Percentiles rank a stretch among this genome's conserved stretches.
Evolutionary conservation across 2,113 vertebrate species (phyloP).

Genomic region (Tringa solitaria): DNA sequence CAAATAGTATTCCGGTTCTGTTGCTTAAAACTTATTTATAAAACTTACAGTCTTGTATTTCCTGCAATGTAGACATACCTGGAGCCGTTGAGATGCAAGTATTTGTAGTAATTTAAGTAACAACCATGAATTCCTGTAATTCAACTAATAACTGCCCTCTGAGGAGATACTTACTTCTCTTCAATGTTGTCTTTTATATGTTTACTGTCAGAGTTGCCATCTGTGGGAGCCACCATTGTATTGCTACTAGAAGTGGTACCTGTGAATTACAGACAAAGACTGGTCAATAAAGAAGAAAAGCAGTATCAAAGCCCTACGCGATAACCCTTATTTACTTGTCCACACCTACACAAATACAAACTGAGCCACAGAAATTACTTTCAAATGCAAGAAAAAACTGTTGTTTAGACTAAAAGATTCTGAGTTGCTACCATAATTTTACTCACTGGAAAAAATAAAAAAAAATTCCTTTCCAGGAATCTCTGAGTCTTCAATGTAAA

Average conservation of each 20-base stretch:
- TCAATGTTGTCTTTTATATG: slow-evolving; percentile 89
- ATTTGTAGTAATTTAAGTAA: neutral
- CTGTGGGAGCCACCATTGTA: slow-evolving; percentile 95
- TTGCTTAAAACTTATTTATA: neutral
- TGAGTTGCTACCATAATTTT: neutral
- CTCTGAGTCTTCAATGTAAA: neutral
- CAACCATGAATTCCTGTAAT: neutral
- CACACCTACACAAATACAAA: neutral
- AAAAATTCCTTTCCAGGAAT: neutral
- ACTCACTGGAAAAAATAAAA: neutral
- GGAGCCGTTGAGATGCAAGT: neutral
- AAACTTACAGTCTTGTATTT: neutral
- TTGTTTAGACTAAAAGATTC: neutral
- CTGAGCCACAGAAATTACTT: neutral
- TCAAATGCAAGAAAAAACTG: accelerated
- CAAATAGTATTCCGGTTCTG: neutral
- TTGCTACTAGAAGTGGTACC: slow-evolving; percentile 99
- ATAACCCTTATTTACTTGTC: neutral
- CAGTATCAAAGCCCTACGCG: neutral
- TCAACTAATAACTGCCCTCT: neutral
- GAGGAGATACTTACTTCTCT: slow-evolving; percentile 81
- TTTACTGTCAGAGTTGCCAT: slow-evolving; percentile 85
- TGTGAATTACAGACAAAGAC: slow-evolving; percentile 27
- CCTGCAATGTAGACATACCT: neutral
- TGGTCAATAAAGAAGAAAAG: neutral